Evolutionary conservation across 2,888 invertebrate genomes (phyloP).

Genomic region (Euplagia quadripunctaria): DNA sequence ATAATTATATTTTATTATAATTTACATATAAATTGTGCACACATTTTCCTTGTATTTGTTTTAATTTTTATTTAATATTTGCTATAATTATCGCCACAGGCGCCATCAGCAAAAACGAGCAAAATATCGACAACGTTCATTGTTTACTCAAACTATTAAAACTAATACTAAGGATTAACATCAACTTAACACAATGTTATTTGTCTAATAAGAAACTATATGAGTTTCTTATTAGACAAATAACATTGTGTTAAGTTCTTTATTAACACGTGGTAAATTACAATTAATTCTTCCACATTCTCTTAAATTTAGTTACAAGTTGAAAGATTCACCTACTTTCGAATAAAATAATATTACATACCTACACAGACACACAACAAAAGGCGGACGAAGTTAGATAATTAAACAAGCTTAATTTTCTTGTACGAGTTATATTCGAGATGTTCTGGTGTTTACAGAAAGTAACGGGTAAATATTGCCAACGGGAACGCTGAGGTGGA

Average conservation of each 20-base stretch:
- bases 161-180: too few species aligned
- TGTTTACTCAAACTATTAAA: too few species aligned
- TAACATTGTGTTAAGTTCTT: not conserved
- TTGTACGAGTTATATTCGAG: conserved; percentile 80
- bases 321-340: conserved; percentile 37
- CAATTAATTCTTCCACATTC: not conserved
- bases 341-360: conserved; percentile 31
- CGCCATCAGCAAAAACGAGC: not conserved
- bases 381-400: conserved; percentile 72
- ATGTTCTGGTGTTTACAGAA: conserved; percentile 82
- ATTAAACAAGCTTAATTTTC: conserved; percentile 85
- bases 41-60: too few species aligned
- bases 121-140: not conserved
- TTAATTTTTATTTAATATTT: too few species aligned
- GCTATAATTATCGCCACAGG: not conserved
- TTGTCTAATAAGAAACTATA: not conserved
- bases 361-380: conserved; percentile 54
- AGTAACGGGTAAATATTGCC: conserved; percentile 85
- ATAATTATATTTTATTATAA: not conserved
- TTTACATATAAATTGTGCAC: not conserved
- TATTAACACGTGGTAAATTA: not conserved
- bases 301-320: not conserved
- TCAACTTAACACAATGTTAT: not conserved
- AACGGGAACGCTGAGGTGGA: conserved; percentile 76
- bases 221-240: not conserved